Evolutionary conservation across 2,888 invertebrate species (phyloP).

Genomic region (Cephus spinipes): DNA sequence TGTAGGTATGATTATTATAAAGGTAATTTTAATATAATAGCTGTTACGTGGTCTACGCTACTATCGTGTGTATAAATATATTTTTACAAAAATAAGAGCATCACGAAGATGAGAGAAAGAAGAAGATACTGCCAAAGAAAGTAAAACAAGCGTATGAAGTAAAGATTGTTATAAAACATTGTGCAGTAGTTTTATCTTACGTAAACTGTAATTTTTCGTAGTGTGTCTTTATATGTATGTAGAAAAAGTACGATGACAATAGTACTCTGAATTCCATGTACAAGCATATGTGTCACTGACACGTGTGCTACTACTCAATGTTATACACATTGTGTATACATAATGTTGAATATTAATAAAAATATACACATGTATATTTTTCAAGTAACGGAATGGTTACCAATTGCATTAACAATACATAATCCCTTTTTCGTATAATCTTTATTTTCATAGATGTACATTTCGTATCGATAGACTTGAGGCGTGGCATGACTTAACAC

Average conservation of each 20-base stretch:
- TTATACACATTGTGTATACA: neutral
- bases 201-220: neutral
- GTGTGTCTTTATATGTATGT: neutral
- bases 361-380: neutral
- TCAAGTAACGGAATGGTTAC: neutral
- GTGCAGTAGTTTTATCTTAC: neutral
- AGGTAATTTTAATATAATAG: neutral
- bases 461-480: slow-evolving; percentile 47
- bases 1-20: neutral
- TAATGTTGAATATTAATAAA: neutral
- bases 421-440: neutral
- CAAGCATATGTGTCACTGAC: neutral
- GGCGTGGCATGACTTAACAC: slow-evolving; percentile 53
- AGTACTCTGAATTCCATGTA: neutral
- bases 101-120: neutral
- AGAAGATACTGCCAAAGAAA: neutral
- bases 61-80: neutral
- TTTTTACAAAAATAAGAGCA: neutral
- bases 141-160: neutral
- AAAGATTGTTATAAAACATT: neutral
- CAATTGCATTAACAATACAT: neutral
- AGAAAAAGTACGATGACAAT: neutral
- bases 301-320: neutral
- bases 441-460: slow-evolving; percentile 29
- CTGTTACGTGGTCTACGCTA: neutral